phyloP scores from a whole-genome alignment of 2,888 invertebrate genomes.

The Cancer borealis region DNA sequence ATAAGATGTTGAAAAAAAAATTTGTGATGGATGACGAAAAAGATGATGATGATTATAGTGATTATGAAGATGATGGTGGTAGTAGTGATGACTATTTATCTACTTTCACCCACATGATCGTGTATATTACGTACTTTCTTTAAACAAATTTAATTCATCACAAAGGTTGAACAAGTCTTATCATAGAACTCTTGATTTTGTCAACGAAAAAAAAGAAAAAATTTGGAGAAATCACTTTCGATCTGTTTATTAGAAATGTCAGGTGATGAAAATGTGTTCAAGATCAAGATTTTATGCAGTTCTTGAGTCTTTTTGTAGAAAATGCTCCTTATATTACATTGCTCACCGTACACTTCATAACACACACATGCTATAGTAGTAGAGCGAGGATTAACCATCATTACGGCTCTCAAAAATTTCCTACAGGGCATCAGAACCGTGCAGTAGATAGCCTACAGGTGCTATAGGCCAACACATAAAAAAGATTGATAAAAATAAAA shows the following conservation, averaged over 20 bases:
- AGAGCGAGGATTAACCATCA: no score
- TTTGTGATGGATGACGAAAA: background rate
- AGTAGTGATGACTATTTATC: background rate
- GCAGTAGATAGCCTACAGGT: no score
- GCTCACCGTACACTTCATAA: background rate
- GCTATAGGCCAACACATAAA: no score
- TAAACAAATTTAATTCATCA: background rate
- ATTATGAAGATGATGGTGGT: background rate
- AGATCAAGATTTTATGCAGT: background rate
- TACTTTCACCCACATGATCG: background rate
- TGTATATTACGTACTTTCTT: background rate
- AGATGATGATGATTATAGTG: background rate
- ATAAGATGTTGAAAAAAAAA: background rate
- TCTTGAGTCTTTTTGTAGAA: background rate
- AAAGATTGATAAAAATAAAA: no score
- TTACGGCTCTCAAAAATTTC: no score
- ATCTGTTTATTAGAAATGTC: background rate
- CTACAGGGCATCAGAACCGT: no score
- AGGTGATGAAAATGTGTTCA: background rate
- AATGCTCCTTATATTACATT: background rate
- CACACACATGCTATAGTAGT: background rate
- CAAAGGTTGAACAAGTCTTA: background rate
- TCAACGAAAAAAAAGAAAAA: background rate
- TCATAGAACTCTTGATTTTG: background rate
- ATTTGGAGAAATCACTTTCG: background rate